These are phyloP conservation scores for Dicrostonyx torquatus DNA, from an alignment of 2,797 vertebrate species.

Conservation along the genomic window DNA sequence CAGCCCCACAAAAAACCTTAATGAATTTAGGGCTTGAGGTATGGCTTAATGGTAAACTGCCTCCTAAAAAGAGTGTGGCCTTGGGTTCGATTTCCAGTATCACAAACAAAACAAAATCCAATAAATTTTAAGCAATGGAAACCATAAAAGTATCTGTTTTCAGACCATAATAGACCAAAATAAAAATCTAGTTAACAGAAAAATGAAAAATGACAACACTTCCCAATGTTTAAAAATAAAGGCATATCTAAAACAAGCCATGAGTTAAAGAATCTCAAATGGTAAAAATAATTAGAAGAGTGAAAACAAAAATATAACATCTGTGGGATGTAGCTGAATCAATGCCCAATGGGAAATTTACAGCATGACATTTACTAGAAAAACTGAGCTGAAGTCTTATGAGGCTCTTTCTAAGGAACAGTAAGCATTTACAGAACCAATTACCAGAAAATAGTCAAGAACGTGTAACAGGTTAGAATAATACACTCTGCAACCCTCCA, in stretches of 20 bases:
- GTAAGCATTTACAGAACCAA: not conserved
- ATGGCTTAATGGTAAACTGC: not conserved
- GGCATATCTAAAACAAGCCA: conserved; percentile 42
- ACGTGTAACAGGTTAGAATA: not conserved
- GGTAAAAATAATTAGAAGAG: conserved; percentile 32
- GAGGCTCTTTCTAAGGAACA: not conserved
- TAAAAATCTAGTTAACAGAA: conserved; percentile 36
- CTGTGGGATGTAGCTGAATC: not conserved
- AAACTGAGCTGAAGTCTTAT: conserved; percentile 49
- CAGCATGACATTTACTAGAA: not conserved
- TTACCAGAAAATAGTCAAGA: not conserved
- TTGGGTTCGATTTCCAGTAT: not conserved
- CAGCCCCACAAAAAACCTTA: not conserved
- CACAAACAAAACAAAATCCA: not conserved
- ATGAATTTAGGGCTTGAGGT: not conserved
- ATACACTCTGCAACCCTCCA: not conserved
- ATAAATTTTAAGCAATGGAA: conserved; percentile 45
- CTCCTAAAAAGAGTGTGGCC: not conserved
- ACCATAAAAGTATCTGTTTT: conserved; percentile 12
- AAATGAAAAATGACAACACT: not conserved
- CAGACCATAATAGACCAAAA: conserved; percentile 39
- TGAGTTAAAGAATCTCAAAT: conserved; percentile 40
- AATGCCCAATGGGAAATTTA: not conserved
- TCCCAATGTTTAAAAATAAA: conserved; percentile 12
- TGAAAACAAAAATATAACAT: conserved; percentile 31